Evolutionary conservation across 2,888 invertebrate species (phyloP), one percentile per base, ranked within the genome.

Genomic region (Arctia plantaginis): DNA sequence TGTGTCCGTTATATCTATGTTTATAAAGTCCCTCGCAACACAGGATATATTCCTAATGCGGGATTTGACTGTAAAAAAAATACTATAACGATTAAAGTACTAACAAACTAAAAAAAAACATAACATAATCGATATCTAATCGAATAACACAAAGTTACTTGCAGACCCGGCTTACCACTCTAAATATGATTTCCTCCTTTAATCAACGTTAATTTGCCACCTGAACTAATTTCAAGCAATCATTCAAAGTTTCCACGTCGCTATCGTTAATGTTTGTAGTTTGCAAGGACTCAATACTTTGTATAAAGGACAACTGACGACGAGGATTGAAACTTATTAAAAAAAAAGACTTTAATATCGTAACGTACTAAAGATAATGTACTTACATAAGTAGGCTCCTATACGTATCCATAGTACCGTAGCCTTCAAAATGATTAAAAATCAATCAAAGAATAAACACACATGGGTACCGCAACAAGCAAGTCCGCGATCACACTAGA

Each of bases 401-500:
- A 20, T 62, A 30, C 18, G 30, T 7, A 62, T 62, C n/a, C 65
- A 66, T 66, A 3, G 4, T 35, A 65, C 12, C 35, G 65, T n/a
- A 23, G 12, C 23, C 13, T 66, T n/a, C 39, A 67, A 68, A 68
- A 68, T 23, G 30, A 47, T 41, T 27, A 39, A 20, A 30, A 15
- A 30, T 23, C 67, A 66, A 66, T 65, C 33, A n/a, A 23, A 65
- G 35, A 69, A 69, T 70, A 59, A 66, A 27, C 70, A 66, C 73
- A 33, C 15, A 59, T 39, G 41, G 27, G 69, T 30, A 71, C 66
- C 33, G 55, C 69, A 55, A 72, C 78, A 64, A 39, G 72, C 59
- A 66, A 83, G 75, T 77, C 80, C 71, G 62, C 72, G 75, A 80
- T 84, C 80, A 66, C 82, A 80, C 80, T 79, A 76, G 79, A 67